Base-by-base conservation (phyloP, 2,113 vertebrate genomes). In the Solenodon paradoxus region DNA sequence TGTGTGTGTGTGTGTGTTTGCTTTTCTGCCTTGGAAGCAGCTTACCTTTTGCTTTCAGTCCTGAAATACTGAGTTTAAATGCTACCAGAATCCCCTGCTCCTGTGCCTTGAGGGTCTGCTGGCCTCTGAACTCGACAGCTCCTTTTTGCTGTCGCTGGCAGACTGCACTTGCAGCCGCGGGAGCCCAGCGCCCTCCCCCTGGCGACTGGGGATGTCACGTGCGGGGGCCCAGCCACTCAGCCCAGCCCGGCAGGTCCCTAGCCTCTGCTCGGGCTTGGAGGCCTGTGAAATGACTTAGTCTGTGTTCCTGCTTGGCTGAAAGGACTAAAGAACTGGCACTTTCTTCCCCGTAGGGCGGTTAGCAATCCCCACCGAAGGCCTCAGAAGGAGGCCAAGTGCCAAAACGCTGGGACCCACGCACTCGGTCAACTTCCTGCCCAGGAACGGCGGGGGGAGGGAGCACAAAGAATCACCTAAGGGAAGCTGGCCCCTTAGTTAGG, bases 11-110 rank as follows among this genome's bases (percentile, higher is more conserved):
- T n/a, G n/a, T n/a, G n/a, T n/a, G n/a, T 93, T 71, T 69, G 55
- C 68, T 95, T 69, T 51, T 49, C 92, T 59, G 66, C 49, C 38
- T 72, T 64, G 63, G n/a, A 69, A 84, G 75, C 47, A 87, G 68
- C 97, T 97, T 96, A 97, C 97, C 96, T 95, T 90, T 59, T 2
- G 38, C 74, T 88, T 94, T 74, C 90, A 49, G 86, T 78, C 87
- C 80, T 61, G 35, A 53, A 32, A 59, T 10, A 32, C 0, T 35
- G 49, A 47, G 51, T 35, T 49, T 35, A 93, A 85, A 69, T 11
- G 49, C 45, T 42, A 74, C 38, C 7, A 19, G 30, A 26, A 66
- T 40, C 59, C 64, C 55, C 38, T 5, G 40, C 68, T 90, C 66
- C 42, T 35, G 74, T 15, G 92, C 88, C 51, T 17, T 19, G 71